Evolutionary conservation across 1,140 invertebrate species (phyloP).

Genomic region (Anastatus disparis): DNA sequence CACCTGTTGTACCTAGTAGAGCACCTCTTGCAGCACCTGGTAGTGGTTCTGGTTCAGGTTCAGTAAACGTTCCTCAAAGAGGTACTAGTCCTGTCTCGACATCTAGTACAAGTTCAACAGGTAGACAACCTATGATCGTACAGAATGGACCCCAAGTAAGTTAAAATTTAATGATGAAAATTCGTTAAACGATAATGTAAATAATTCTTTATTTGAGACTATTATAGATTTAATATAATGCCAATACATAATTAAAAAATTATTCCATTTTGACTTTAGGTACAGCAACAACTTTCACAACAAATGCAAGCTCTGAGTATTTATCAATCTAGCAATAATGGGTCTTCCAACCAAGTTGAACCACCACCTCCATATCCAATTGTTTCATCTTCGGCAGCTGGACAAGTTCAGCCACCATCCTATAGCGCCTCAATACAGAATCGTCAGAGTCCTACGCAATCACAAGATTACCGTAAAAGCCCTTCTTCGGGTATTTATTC

Average conservation of each 20-base stretch:
- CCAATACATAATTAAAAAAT: no score
- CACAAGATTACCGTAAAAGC: slow-evolving; percentile 80
- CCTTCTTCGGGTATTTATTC: slow-evolving; percentile 85
- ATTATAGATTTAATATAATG: no score
- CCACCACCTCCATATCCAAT: slow-evolving; percentile 84
- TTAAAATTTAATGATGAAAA: no score
- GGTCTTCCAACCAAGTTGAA: slow-evolving; percentile 67
- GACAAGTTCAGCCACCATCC: slow-evolving; percentile 81
- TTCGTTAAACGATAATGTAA: no score
- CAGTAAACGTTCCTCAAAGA: slow-evolving; percentile 66
- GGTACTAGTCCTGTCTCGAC: slow-evolving; percentile 83
- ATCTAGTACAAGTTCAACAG: slow-evolving; percentile 60
- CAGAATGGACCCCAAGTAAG: slow-evolving; percentile 78
- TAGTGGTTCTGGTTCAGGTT: slow-evolving; percentile 58
- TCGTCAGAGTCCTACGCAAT: slow-evolving; percentile 85
- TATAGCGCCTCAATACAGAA: slow-evolving; percentile 88
- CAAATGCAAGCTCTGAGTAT: slow-evolving; percentile 88
- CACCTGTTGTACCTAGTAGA: slow-evolving; percentile 73
- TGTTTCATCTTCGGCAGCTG: slow-evolving; percentile 67
- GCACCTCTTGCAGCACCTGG: slow-evolving; percentile 68
- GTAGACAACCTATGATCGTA: slow-evolving; percentile 80
- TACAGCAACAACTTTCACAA: slow-evolving; percentile 85
- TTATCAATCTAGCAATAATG: slow-evolving; percentile 71
- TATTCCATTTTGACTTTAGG: slow-evolving; percentile 64
- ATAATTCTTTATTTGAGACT: no score